Percentiles rank a stretch among this genome's conserved stretches.
Evolutionary conservation across 2,888 invertebrate species (phyloP).

Genomic region (Nephrotoma guestfalica): DNA sequence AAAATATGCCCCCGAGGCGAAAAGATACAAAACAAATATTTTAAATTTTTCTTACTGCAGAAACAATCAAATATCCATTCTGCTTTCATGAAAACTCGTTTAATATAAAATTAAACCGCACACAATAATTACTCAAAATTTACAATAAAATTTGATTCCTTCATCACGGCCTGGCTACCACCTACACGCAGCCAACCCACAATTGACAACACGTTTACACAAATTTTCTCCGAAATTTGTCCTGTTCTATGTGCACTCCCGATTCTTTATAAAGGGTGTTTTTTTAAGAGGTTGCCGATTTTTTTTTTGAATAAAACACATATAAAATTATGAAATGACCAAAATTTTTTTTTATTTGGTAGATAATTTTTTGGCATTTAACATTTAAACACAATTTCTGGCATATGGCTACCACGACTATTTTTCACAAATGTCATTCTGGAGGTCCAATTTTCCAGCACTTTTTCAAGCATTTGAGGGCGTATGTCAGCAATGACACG

Average conservation of each 20-base stretch:
- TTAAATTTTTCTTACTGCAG: neutral
- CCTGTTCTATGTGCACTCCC: neutral
- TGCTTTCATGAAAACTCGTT: neutral
- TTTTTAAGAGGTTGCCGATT: too few species aligned
- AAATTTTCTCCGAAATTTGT: neutral
- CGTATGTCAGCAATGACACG: too few species aligned
- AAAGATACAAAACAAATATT: neutral
- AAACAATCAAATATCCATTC: neutral
- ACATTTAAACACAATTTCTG: too few species aligned
- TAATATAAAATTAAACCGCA: neutral
- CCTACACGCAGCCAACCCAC: neutral
- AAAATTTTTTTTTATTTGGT: too few species aligned
- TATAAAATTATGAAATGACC: too few species aligned
- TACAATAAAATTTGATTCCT: neutral
- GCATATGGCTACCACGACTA: too few species aligned
- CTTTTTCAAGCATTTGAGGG: too few species aligned
- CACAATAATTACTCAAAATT: neutral
- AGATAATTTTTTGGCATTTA: too few species aligned
- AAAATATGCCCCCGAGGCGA: neutral
- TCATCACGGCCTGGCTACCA: neutral
- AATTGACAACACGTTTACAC: neutral
- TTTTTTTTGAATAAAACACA: too few species aligned
- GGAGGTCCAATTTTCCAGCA: too few species aligned
- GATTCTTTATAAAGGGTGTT: neutral
- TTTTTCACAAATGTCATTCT: too few species aligned